Conservation (phyloP, 2,888 invertebrate genomes). For the Neoaliturus tenellus region DNA sequence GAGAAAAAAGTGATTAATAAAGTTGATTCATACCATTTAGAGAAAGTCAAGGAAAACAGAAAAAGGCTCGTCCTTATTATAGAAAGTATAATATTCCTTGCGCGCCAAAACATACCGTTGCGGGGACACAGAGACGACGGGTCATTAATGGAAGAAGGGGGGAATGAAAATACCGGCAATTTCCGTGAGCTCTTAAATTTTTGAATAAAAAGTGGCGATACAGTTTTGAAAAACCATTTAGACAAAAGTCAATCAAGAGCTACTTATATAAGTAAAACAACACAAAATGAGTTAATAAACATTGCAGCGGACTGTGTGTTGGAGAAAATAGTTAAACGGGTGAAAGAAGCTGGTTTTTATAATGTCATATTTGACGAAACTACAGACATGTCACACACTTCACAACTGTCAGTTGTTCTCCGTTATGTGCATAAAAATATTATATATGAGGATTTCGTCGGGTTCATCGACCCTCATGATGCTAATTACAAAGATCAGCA, state of each 20-base stretch:
- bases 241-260: slow-evolving; percentile 58
- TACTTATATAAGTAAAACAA: slow-evolving; percentile 66
- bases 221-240: slow-evolving; percentile 65
- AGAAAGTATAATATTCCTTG: slow-evolving; percentile 64
- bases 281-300: slow-evolving; percentile 67
- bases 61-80: slow-evolving; percentile 61
- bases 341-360: slow-evolving; percentile 63
- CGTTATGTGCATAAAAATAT: slow-evolving; percentile 63
- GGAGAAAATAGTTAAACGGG: slow-evolving; percentile 6
- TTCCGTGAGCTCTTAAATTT: slow-evolving; percentile 64
- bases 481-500: neutral
- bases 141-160: slow-evolving; percentile 9
- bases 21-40: slow-evolving; percentile 55
- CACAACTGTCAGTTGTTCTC: slow-evolving; percentile 67
- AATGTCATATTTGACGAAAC: slow-evolving; percentile 68
- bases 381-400: slow-evolving; percentile 66
- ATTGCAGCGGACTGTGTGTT: slow-evolving; percentile 65
- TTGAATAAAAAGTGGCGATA: slow-evolving; percentile 65
- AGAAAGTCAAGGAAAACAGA: slow-evolving; percentile 61
- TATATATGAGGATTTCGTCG: slow-evolving; percentile 65
- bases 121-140: slow-evolving; percentile 65
- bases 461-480: slow-evolving; percentile 65
- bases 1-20: slow-evolving; percentile 57
- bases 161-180: slow-evolving; percentile 62
- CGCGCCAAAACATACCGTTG: slow-evolving; percentile 66